phyloP scores from a whole-genome alignment of 2,113 vertebrate genomes.

The Irena cyanogastra region DNA sequence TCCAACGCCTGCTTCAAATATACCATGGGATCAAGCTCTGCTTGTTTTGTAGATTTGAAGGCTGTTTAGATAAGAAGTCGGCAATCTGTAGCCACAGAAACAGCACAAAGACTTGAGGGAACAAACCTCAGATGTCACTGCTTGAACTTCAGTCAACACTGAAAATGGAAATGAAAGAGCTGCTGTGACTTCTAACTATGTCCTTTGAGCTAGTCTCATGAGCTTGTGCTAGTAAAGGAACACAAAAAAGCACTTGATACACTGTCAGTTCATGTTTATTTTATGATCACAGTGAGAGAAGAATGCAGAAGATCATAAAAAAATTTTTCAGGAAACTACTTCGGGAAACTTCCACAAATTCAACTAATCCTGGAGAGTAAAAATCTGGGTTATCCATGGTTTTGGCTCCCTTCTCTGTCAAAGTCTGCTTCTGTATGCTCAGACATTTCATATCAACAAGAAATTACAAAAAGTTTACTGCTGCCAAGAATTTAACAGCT shows the following conservation, averaged over 20 bases:
- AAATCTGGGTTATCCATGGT: background rate
- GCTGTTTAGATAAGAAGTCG: background rate
- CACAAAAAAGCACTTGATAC: background rate
- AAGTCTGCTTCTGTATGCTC: background rate
- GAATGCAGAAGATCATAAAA: background rate
- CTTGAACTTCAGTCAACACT: background rate
- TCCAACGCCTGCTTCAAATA: background rate
- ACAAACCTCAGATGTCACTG: background rate
- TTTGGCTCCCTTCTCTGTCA: background rate
- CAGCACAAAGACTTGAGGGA: background rate
- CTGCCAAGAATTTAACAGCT: background rate
- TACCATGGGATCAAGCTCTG: background rate
- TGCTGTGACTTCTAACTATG: background rate
- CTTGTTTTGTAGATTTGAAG: background rate
- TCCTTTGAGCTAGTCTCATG: background rate
- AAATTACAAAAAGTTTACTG: background rate
- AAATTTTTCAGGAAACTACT: background rate
- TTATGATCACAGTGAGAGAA: background rate
- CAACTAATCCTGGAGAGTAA: background rate
- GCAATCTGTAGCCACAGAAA: background rate
- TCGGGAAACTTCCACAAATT: background rate
- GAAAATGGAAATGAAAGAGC: constrained; percentile 13
- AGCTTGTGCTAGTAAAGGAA: background rate
- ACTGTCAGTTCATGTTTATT: background rate
- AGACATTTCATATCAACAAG: background rate